Conservation (phyloP, 2,113 vertebrate genomes). For the Taxidea taxus region DNA sequence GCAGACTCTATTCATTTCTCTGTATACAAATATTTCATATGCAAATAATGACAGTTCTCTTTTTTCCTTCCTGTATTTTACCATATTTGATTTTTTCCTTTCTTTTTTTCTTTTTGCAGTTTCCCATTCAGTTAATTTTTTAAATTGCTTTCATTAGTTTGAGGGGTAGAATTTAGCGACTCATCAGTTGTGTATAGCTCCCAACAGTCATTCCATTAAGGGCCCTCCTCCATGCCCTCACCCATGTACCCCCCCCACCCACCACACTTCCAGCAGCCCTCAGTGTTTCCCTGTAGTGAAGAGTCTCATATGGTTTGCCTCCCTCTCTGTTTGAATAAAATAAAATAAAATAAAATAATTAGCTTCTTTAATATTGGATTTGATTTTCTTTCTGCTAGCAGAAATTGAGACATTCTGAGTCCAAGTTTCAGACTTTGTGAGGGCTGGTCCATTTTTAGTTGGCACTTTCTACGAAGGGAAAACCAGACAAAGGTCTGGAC, state of each 20-base stretch:
- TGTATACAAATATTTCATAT: background rate
- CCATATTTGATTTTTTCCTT: background rate
- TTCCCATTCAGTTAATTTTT: background rate
- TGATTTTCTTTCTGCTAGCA: background rate
- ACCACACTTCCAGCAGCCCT: background rate
- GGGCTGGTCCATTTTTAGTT: rapidly evolving
- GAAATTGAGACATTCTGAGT: background rate
- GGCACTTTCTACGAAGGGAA: background rate
- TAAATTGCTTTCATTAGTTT: background rate
- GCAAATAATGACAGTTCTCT: background rate
- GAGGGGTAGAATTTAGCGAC: background rate
- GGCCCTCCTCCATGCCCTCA: background rate
- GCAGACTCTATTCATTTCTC: background rate
- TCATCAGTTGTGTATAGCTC: background rate
- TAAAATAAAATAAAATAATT: background rate
- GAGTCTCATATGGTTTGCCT: background rate
- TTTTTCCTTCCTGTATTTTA: background rate
- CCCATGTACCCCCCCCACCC: background rate
- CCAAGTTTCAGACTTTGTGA: background rate
- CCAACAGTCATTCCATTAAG: background rate
- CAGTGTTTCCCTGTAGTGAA: background rate
- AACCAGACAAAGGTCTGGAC: background rate
- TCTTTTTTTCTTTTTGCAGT: background rate
- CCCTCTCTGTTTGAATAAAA: background rate
- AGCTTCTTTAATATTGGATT: background rate